These are phyloP conservation scores for Clamator glandarius DNA, from an alignment of 2,797 vertebrate genomes.

Conservation along the genomic window DNA sequence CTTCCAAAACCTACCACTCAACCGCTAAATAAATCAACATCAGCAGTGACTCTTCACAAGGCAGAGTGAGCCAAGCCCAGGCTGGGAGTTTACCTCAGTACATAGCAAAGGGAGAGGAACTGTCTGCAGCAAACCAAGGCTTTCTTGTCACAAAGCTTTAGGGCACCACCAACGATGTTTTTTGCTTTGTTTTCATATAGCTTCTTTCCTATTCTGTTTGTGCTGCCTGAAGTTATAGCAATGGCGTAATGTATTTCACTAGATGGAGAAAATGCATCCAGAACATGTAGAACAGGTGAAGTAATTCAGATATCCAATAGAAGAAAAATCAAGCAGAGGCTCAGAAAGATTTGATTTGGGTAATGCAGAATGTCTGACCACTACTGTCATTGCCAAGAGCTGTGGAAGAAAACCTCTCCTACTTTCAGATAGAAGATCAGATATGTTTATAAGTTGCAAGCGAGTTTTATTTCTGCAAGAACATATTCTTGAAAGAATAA, in stretches of 20 bases:
- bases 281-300: not conserved
- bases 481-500: not conserved
- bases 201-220: not conserved
- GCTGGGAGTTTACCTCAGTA: conserved; percentile 47
- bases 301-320: not conserved
- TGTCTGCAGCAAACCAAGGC: not conserved
- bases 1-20: conserved; percentile 65
- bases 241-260: fast-evolving
- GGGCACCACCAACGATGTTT: not conserved
- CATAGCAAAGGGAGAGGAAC: not conserved
- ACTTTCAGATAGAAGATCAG: not conserved
- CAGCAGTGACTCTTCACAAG: conserved; percentile 49
- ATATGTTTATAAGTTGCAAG: not conserved
- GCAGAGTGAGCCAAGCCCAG: conserved; percentile 40
- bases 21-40: conserved; percentile 67
- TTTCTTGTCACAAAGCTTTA: not conserved
- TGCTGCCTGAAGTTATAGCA: not conserved
- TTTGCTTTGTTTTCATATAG: not conserved
- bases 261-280: not conserved
- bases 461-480: not conserved
- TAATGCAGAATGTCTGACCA: not conserved
- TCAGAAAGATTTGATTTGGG: not conserved
- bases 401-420: not conserved
- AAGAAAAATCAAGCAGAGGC: conserved; percentile 13
- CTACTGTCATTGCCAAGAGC: not conserved